Base-by-base conservation (phyloP, 2,888 invertebrate species). In the Pseudolycoriella hygida region DNA sequence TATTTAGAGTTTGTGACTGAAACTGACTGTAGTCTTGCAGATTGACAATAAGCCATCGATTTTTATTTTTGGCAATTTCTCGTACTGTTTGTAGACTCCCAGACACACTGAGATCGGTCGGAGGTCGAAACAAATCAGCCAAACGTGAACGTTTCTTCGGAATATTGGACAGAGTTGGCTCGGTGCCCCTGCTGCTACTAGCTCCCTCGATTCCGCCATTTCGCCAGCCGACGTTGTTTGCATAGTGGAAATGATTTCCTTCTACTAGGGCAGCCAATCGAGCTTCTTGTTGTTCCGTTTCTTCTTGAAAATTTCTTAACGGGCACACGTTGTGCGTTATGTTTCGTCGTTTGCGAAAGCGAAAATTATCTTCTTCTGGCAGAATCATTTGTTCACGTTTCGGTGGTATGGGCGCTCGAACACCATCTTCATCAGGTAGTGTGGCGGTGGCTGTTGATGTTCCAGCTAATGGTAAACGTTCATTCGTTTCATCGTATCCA, bases 31-130 rank as follows among this genome's bases (percentile, higher is more conserved):
- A 70, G 58, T 78, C 73, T 57, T 81, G 80, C 8, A 82, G 69
- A 57, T 82, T 81, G 1, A 80, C 76, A 52, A 81, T 62, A 18
- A 81, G 56, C 81, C 81, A 81, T 46, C 71, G 70, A 52, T 74
- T 73, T 14, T 67, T 61, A 3, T 59, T 56, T 51, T 70, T 66
- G 46, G 78, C 69, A 41, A 64, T 64, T 45, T 73, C 72, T 18
- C 76, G 67, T 0, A 74, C 74, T 44, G 65, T 60, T 18, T 69
- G 56, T 47, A 80, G 73, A 4, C 73, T 66, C 12, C 80, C 79
- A 47, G 70, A 64, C 55, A 70, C 74, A 20, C 76, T 68, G 39
- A 81, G 65, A 54, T 80, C 78, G 46, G 76, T 67, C 1, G 81
- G 81, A 8, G 80, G 81, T 45, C 73, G 68, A 57, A 76, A 81